Percentiles rank a stretch among this genome's conserved stretches.
These are phyloP conservation scores for Caligus rogercresseyi DNA, from an alignment of 1,140 invertebrate species.

Conservation along the genomic window DNA sequence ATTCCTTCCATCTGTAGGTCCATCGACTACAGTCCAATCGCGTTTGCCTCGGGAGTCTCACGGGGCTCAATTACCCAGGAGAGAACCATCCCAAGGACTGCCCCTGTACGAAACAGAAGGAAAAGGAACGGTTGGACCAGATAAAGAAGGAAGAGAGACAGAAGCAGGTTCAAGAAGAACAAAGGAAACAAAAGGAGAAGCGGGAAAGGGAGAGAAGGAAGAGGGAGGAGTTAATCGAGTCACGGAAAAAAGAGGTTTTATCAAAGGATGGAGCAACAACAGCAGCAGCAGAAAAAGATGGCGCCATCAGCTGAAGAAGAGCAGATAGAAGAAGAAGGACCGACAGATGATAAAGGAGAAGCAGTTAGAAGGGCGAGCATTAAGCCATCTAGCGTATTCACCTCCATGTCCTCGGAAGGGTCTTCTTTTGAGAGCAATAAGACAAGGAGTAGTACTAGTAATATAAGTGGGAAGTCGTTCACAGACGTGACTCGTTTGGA, in stretches of 20 bases:
- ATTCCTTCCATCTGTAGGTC: no score
- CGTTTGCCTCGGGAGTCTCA: conserved; percentile 2
- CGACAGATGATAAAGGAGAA: neutral
- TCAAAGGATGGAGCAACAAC: neutral
- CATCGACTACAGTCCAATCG: conserved; percentile 2
- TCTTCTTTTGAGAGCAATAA: no score
- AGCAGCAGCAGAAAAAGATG: no score
- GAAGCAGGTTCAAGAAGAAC: neutral
- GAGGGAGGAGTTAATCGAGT: conserved; percentile 6
- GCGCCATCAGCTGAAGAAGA: no score
- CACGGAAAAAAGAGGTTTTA: conserved; percentile 1
- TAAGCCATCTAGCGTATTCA: no score
- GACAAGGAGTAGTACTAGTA: no score
- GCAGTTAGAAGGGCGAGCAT: neutral
- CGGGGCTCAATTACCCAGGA: neutral
- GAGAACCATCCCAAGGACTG: conserved; percentile 3
- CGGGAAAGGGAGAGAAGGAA: neutral
- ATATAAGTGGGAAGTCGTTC: neutral
- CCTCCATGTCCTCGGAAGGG: no score
- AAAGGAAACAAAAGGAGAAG: conserved; percentile 4
- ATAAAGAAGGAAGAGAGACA: neutral
- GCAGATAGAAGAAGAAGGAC: neutral
- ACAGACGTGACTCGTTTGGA: neutral
- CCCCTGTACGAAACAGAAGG: conserved; percentile 6
- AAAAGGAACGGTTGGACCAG: neutral